Evolutionary conservation across 2,888 invertebrate species (phyloP).

Genomic region (Sepioteuthis lessoniana): DNA sequence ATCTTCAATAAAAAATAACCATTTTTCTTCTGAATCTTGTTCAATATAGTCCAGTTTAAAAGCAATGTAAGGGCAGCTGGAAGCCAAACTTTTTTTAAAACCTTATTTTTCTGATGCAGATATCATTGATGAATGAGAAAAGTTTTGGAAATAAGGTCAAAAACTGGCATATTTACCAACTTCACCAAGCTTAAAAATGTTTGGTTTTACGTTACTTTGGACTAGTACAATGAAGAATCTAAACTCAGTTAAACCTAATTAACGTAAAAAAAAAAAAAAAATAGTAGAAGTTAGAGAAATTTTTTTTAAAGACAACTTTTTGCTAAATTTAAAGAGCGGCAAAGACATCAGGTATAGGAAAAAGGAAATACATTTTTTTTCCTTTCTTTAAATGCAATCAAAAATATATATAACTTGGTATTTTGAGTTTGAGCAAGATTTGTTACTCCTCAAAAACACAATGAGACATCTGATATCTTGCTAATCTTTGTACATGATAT

Average conservation of each 20-base stretch:
- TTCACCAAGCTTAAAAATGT: no score
- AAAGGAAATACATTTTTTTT: background rate
- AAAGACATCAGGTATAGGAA: background rate
- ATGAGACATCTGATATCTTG: background rate
- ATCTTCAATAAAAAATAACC: no score
- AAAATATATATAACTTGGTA: background rate
- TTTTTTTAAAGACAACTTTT: background rate
- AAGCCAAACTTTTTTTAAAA: no score
- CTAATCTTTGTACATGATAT: no score
- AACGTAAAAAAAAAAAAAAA: background rate
- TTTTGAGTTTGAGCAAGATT: background rate
- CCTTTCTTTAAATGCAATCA: background rate
- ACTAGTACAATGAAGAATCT: background rate
- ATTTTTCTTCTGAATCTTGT: no score
- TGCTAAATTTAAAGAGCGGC: background rate
- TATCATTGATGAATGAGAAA: no score
- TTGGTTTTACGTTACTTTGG: background rate
- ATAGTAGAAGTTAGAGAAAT: background rate
- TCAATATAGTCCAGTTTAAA: no score
- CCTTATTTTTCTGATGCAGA: no score
- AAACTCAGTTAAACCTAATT: background rate
- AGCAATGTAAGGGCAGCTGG: no score
- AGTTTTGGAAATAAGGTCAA: no score
- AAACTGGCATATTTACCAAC: no score
- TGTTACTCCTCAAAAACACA: background rate